phyloP scores from a whole-genome alignment of 2,888 invertebrate genomes.

The Cordylochernes scorpioides region DNA sequence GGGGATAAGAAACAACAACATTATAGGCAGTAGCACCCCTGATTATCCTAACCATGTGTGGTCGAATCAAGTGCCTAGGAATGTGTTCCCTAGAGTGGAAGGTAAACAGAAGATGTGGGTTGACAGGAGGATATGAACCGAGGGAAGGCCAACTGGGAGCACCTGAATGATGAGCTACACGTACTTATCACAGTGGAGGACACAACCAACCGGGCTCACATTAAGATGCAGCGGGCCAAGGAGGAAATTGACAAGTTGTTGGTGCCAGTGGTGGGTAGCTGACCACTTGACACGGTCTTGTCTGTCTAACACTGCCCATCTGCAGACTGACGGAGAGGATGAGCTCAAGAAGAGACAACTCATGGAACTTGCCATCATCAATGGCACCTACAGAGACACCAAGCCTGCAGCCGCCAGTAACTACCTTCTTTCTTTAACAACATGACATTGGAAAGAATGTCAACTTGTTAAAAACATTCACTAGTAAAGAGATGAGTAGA shows the following conservation, averaged over 20 bases:
- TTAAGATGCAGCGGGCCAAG: slow-evolving; percentile 80
- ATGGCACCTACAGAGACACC: slow-evolving; percentile 94
- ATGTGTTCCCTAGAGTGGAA: background rate
- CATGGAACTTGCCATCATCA: slow-evolving; percentile 99
- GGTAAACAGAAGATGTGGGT: background rate
- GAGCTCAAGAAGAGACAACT: slow-evolving; percentile 97
- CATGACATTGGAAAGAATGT: too few species aligned
- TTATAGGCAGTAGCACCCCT: too few species aligned
- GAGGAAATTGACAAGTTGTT: slow-evolving; percentile 94
- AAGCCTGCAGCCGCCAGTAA: slow-evolving; percentile 32
- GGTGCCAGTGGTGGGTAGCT: slow-evolving; percentile 48
- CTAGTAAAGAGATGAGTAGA: too few species aligned
- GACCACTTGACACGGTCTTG: too few species aligned
- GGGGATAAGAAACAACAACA: too few species aligned
- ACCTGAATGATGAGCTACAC: slow-evolving; percentile 90
- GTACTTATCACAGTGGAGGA: slow-evolving; percentile 96
- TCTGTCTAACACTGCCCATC: background rate
- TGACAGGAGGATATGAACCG: slow-evolving; percentile 88
- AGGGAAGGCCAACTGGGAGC: slow-evolving; percentile 99
- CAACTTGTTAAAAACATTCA: too few species aligned
- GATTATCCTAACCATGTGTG: background rate
- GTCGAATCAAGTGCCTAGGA: background rate
- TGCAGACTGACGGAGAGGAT: slow-evolving; percentile 96
- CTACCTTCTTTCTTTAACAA: slow-evolving; percentile 1
- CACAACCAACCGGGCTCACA: slow-evolving; percentile 78